Conservation (phyloP, 1,140 invertebrate species). For the Drosophila willistoni region DNA sequence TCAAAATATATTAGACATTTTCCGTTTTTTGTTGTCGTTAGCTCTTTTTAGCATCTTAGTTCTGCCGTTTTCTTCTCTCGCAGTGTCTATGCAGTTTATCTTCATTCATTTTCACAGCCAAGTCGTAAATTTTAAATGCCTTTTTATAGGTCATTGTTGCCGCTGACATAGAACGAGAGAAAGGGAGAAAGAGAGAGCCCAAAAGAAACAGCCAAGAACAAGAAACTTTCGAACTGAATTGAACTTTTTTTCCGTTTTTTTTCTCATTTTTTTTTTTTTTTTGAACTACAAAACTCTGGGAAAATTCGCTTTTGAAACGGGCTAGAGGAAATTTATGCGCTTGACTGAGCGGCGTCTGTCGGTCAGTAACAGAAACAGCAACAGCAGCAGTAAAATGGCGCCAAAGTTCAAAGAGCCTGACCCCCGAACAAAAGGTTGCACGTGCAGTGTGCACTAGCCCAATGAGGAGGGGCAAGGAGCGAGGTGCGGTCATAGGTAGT, state of each 20-base stretch:
- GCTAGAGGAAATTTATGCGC: conserved; percentile 67
- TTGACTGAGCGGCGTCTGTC: conserved; percentile 32
- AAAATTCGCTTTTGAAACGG: not conserved
- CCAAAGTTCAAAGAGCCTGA: conserved; percentile 71
- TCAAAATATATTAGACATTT: not conserved
- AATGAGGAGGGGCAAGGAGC: not conserved
- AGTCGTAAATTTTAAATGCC: conserved; percentile 76
- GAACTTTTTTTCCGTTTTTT: conserved; percentile 31
- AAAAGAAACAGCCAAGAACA: conserved; percentile 36
- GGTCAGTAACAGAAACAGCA: conserved; percentile 41
- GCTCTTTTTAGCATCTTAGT: conserved; percentile 19
- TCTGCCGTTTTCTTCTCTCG: not conserved
- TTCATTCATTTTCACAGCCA: conserved; percentile 59
- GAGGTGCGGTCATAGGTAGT: not conserved
- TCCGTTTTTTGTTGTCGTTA: not conserved
- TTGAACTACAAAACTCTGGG: conserved; percentile 41
- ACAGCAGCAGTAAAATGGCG: conserved; percentile 57
- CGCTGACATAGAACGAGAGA: conserved; percentile 19
- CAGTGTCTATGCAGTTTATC: conserved; percentile 64
- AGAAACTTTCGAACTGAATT: conserved; percentile 50
- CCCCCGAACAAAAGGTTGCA: conserved; percentile 33
- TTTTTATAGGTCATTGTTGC: conserved; percentile 74
- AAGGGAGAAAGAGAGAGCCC: conserved; percentile 10
- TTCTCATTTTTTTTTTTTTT: conserved; percentile 37
- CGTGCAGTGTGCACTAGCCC: conserved; percentile 1